A percentile compares a stretch with the other conserved stretches of the same genome.
Conservation (phyloP, 1,140 invertebrate genomes). For the Rhyzopertha dominica region DNA sequence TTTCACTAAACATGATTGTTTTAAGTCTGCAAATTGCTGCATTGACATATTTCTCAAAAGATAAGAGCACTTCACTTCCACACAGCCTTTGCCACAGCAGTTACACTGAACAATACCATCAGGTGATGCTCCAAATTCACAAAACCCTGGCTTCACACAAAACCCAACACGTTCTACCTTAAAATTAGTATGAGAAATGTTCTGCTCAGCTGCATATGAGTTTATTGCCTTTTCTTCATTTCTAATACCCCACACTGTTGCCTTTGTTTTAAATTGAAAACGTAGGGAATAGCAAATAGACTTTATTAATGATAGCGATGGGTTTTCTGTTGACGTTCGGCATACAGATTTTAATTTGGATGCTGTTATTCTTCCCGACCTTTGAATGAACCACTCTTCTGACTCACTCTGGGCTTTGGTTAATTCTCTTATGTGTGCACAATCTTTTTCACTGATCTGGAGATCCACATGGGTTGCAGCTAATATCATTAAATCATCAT, state of each 20-base stretch:
- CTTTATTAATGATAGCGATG: conserved; percentile 5
- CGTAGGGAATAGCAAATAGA: conserved; percentile 1
- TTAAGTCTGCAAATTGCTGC: background rate
- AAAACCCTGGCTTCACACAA: background rate
- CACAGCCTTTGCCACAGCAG: conserved; percentile 10
- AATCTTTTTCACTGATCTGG: too few relatives aligned
- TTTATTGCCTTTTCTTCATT: conserved; percentile 7
- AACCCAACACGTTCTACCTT: conserved; percentile 6
- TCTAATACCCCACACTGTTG: conserved; percentile 1
- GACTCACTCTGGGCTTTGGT: too few relatives aligned
- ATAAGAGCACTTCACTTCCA: conserved; percentile 14
- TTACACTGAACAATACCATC: conserved; percentile 6
- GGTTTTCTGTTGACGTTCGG: conserved; percentile 1
- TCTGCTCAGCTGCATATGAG: conserved; percentile 1
- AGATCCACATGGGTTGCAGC: too few relatives aligned
- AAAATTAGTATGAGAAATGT: background rate
- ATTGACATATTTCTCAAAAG: background rate
- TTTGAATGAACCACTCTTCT: conserved; percentile 4
- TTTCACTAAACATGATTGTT: background rate
- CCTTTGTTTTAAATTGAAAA: too few relatives aligned
- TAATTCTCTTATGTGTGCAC: too few relatives aligned
- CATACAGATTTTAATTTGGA: conserved; percentile 7
- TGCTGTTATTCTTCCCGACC: conserved; percentile 6
- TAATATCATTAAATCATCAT: too few relatives aligned
- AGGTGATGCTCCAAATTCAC: conserved; percentile 9